Conservation (phyloP, 2,888 invertebrate species). For the Netelia melanura region DNA sequence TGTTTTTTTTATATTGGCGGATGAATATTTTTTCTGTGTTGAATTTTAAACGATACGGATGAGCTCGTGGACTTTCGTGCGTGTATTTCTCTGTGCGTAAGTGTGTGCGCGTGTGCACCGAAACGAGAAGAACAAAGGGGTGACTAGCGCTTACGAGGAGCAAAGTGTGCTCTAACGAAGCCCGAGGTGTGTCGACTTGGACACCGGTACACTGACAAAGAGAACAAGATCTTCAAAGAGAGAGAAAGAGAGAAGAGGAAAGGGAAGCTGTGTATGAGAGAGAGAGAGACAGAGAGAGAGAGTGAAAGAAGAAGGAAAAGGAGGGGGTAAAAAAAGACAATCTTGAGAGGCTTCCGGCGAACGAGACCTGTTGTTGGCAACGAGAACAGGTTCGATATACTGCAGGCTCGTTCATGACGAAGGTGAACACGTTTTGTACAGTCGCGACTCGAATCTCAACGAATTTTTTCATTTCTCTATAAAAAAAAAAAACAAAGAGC, state of each 20-base stretch:
- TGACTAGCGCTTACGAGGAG: constrained; percentile 1
- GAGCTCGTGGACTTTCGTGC: background rate
- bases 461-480: constrained; percentile 5
- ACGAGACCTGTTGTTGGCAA: constrained; percentile 61
- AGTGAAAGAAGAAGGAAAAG: constrained; percentile 4
- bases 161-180: constrained; percentile 12
- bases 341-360: constrained; percentile 30
- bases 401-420: constrained; percentile 7
- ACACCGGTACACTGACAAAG: constrained; percentile 20
- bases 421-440: constrained; percentile 33
- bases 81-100: background rate
- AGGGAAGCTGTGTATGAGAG: background rate
- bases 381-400: constrained; percentile 48
- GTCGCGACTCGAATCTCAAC: constrained; percentile 15
- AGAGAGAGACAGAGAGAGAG: constrained; percentile 14
- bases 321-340: background rate
- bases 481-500: too few species aligned
- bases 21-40: too few species aligned
- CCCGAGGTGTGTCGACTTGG: constrained; percentile 19
- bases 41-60: background rate
- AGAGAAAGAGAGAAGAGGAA: constrained; percentile 9
- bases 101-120: constrained; percentile 15
- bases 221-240: constrained; percentile 8
- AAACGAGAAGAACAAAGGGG: constrained; percentile 36
- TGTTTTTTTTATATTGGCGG: too few species aligned